Conservation (phyloP, 2,113 vertebrate genomes). For the Toxotes jaculatrix region DNA sequence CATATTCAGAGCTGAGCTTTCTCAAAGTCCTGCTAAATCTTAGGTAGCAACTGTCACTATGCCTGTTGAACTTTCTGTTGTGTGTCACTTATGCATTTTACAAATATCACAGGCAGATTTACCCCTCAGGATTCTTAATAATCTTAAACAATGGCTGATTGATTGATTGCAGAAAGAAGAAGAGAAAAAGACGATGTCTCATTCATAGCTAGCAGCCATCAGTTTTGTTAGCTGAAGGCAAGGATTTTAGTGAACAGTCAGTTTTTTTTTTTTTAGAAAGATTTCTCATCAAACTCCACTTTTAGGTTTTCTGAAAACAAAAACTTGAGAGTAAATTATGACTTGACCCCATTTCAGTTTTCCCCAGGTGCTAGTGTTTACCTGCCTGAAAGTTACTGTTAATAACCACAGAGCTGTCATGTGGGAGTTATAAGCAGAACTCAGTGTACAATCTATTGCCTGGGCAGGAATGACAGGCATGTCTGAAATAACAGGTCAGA, state of each 20-base stretch:
- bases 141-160: too few species aligned
- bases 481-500: constrained; percentile 26
- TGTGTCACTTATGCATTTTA: neutral
- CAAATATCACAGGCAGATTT: too few species aligned
- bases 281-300: neutral
- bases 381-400: constrained; percentile 10
- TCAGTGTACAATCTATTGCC: neutral
- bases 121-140: too few species aligned
- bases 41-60: too few species aligned
- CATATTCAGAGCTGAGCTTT: neutral
- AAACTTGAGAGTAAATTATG: too few species aligned
- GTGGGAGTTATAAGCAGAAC: neutral
- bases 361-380: constrained; percentile 19
- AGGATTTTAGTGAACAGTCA: neutral
- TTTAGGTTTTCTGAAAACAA: too few species aligned
- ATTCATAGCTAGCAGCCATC: too few species aligned
- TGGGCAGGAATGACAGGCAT: constrained; percentile 54
- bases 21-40: neutral
- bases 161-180: too few species aligned
- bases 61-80: too few species aligned
- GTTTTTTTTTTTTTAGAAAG: neutral
- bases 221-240: too few species aligned
- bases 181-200: too few species aligned
- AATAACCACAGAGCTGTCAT: constrained; percentile 5
- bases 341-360: neutral